phyloP scores from a whole-genome alignment of 2,113 vertebrate genomes.

The Myotis davidii region DNA sequence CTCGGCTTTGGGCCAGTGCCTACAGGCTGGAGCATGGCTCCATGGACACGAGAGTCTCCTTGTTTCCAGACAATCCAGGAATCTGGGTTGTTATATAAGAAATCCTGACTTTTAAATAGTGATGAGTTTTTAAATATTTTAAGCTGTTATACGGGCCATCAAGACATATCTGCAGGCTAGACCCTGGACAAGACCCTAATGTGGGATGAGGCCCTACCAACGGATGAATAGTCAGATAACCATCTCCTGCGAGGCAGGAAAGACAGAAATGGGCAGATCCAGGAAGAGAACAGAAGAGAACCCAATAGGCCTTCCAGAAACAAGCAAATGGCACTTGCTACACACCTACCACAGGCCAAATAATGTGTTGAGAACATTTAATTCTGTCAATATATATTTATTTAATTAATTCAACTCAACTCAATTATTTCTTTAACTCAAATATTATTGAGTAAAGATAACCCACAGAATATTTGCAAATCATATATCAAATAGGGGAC shows the following conservation, averaged over 20 bases:
- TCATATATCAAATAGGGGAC: background rate
- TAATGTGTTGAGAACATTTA: background rate
- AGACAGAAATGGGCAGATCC: background rate
- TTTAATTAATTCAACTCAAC: background rate
- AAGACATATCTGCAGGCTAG: background rate
- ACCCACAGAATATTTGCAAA: background rate
- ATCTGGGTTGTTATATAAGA: background rate
- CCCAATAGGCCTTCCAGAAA: background rate
- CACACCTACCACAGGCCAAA: background rate
- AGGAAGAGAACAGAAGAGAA: background rate
- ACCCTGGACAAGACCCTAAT: background rate
- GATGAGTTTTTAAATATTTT: background rate
- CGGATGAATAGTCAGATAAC: background rate
- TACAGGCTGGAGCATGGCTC: background rate
- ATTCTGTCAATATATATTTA: background rate
- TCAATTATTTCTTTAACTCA: background rate
- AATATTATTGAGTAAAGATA: background rate
- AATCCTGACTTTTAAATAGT: background rate
- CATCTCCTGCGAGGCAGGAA: background rate
- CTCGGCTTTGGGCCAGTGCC: background rate
- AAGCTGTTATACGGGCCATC: background rate
- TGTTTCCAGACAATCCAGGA: background rate
- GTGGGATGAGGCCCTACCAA: background rate
- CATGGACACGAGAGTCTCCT: background rate
- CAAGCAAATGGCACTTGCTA: background rate